Percentiles rank a stretch among this genome's conserved stretches.
Conservation (phyloP, 2,888 invertebrate genomes). For the Dichetophora obliterata region DNA sequence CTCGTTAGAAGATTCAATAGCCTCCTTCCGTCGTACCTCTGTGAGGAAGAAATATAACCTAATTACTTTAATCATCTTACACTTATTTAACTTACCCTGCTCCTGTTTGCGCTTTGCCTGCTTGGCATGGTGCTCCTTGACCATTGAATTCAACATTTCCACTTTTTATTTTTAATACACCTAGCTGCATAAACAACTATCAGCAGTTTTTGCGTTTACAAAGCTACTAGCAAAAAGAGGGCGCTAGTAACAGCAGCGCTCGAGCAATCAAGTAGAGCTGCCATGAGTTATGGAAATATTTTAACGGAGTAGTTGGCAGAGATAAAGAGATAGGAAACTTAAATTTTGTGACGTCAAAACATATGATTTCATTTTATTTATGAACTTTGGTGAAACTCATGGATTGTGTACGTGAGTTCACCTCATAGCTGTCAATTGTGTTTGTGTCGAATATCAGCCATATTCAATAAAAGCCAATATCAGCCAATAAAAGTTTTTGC, state of each 20-base stretch:
- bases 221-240: neutral
- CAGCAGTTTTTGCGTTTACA: conserved; percentile 32
- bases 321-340: too few species aligned
- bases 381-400: too few species aligned
- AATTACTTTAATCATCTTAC: neutral
- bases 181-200: conserved; percentile 38
- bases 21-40: conserved; percentile 95
- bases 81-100: conserved; percentile 75
- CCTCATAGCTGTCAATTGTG: too few species aligned
- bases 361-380: too few species aligned
- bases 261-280: neutral
- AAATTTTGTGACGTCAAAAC: too few species aligned
- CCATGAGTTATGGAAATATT: neutral
- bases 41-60: neutral
- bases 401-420: too few species aligned
- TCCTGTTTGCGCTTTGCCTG: conserved; percentile 83
- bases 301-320: too few species aligned
- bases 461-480: too few species aligned
- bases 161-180: conserved; percentile 26
- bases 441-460: too few species aligned
- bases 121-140: conserved; percentile 89
- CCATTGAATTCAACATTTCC: conserved; percentile 85
- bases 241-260: neutral
- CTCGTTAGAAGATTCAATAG: conserved; percentile 91
- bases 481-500: too few species aligned